Percentiles rank a stretch among this genome's conserved stretches.
These are phyloP conservation scores for Labroides dimidiatus DNA, from an alignment of 2,797 vertebrate genomes.

Conservation along the genomic window DNA sequence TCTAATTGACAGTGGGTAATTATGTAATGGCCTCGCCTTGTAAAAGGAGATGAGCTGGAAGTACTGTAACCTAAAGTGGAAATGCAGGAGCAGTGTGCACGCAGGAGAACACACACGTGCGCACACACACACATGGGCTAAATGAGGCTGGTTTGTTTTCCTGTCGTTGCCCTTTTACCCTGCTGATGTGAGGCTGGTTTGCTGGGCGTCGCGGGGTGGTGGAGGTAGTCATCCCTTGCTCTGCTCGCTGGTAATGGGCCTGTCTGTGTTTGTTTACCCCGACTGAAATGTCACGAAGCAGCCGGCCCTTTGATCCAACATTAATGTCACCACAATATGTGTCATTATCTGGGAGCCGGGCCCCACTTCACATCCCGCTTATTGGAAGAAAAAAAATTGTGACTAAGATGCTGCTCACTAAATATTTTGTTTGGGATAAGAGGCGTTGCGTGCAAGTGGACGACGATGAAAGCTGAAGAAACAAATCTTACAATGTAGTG, in stretches of 20 bases:
- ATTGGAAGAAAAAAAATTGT: conserved; percentile 57
- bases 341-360: conserved; percentile 65
- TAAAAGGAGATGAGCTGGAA: conserved; percentile 75
- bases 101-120: conserved; percentile 11
- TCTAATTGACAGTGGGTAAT: conserved; percentile 75
- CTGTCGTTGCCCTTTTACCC: conserved; percentile 60
- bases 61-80: conserved; percentile 61
- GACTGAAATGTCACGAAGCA: conserved; percentile 66
- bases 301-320: conserved; percentile 64
- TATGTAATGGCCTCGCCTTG: conserved; percentile 74
- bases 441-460: conserved; percentile 26
- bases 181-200: conserved; percentile 32
- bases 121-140: conserved; percentile 15
- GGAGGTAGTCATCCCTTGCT: conserved; percentile 54
- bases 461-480: conserved; percentile 17
- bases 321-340: conserved; percentile 69
- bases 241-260: conserved; percentile 46
- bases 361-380: conserved; percentile 55
- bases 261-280: conserved; percentile 65
- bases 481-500: conserved; percentile 12
- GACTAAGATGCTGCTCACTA: conserved; percentile 54
- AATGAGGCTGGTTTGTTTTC: conserved; percentile 58
- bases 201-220: conserved; percentile 29
- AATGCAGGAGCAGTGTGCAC: conserved; percentile 35
- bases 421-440: conserved; percentile 26